Evolutionary conservation across 1,140 invertebrate genomes (phyloP).

Genomic region (Zaprionus nigranus): DNA sequence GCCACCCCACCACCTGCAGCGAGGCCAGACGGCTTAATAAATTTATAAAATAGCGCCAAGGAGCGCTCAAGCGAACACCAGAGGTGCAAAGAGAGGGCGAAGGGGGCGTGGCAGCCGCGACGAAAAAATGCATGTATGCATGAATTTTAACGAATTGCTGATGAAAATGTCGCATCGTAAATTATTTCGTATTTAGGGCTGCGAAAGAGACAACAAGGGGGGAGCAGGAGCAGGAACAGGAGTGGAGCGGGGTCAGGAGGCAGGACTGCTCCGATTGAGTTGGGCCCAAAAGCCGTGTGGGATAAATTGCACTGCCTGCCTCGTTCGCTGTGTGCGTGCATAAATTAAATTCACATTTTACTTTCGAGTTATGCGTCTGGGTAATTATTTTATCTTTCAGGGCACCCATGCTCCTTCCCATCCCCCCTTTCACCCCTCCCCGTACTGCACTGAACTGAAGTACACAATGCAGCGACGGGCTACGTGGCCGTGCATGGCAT

Average conservation of each 20-base stretch:
- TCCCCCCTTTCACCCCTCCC: background rate
- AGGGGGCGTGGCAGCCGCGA: conserved; percentile 16
- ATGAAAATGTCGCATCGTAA: conserved; percentile 84
- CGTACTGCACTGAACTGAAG: background rate
- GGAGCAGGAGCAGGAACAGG: conserved; percentile 6
- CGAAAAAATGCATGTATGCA: conserved; percentile 80
- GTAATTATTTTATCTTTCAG: conserved; percentile 79
- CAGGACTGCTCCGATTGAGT: conserved; percentile 40
- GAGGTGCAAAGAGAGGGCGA: conserved; percentile 11
- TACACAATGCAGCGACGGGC: conserved; percentile 46
- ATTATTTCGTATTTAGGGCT: conserved; percentile 81
- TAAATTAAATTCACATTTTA: conserved; percentile 81
- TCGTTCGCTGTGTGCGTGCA: conserved; percentile 65
- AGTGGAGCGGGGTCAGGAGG: background rate
- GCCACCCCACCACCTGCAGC: too few species aligned
- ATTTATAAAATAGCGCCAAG: conserved; percentile 72
- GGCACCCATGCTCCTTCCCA: background rate
- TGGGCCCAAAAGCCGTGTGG: conserved; percentile 59
- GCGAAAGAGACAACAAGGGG: conserved; percentile 17
- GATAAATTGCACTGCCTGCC: conserved; percentile 68
- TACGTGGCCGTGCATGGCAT: conserved; percentile 79
- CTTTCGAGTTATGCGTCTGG: conserved; percentile 81
- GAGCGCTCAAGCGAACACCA: conserved; percentile 24
- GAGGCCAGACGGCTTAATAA: conserved; percentile 65
- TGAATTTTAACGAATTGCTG: conserved; percentile 83